These are phyloP conservation scores for Crenichthys baileyi DNA, from an alignment of 2,797 vertebrate genomes.

Conservation along the genomic window DNA sequence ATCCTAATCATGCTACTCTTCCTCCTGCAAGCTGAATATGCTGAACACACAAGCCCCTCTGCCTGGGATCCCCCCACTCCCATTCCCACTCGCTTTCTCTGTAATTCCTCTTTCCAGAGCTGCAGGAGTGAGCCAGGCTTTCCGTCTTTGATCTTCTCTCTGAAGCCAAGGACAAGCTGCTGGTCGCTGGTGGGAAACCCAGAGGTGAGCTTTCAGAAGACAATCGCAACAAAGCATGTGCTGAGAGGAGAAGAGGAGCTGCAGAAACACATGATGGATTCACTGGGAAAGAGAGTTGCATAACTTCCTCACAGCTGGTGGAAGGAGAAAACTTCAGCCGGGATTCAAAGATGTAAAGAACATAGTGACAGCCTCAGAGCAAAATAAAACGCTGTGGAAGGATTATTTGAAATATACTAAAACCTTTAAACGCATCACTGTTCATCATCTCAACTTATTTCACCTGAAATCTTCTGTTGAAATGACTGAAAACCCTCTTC, in stretches of 20 bases:
- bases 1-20: constrained; percentile 38
- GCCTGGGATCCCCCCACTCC: background rate
- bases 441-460: no score
- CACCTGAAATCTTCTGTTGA: no score
- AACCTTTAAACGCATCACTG: no score
- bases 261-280: background rate
- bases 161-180: constrained; percentile 22
- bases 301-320: constrained; percentile 24
- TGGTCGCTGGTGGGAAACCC: constrained; percentile 33
- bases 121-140: background rate
- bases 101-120: background rate
- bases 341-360: background rate
- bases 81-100: background rate
- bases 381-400: no score
- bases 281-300: constrained; percentile 16
- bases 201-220: constrained; percentile 43
- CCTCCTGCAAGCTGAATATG: constrained; percentile 48
- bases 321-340: background rate
- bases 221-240: no score
- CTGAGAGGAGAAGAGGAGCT: background rate
- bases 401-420: no score
- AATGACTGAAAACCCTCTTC: no score
- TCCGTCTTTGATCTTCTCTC: constrained; percentile 61
- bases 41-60: constrained; percentile 1
- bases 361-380: background rate